Conservation (phyloP, 2,113 vertebrate species). For the Bubalus kerabau region DNA sequence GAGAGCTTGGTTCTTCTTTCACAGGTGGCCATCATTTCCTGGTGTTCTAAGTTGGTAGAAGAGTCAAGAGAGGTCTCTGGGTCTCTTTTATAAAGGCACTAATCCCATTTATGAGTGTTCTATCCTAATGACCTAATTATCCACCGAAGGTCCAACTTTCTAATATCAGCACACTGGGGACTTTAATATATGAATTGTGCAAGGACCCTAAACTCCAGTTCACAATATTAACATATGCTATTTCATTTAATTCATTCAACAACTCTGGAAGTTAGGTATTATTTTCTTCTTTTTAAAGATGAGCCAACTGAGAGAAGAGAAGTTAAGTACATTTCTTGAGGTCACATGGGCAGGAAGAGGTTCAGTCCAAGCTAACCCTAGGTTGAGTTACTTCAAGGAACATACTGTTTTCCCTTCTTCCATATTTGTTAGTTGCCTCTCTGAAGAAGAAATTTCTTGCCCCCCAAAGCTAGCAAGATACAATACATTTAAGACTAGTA, state of each 20-base stretch:
- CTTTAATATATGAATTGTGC: neutral
- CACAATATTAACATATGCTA: neutral
- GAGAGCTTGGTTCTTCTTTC: neutral
- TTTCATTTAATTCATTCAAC: neutral
- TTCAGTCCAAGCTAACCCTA: neutral
- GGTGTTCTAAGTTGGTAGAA: neutral
- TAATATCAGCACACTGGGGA: neutral
- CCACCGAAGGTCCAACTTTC: neutral
- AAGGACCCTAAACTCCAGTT: neutral
- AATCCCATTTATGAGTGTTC: neutral
- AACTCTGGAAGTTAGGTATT: neutral
- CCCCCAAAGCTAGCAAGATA: neutral
- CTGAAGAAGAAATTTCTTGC: neutral
- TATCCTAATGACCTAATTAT: neutral
- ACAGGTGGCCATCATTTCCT: neutral
- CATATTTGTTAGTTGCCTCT: neutral
- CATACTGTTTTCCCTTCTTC: neutral
- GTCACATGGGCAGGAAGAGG: neutral
- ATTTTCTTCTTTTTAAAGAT: neutral
- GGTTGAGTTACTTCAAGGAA: neutral
- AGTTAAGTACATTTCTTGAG: neutral
- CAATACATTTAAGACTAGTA: neutral
- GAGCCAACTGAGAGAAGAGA: neutral
- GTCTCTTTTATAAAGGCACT: neutral
- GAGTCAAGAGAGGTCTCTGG: neutral